Percentiles rank a stretch among this genome's conserved stretches.
These are phyloP conservation scores for Mechanitis mazaeus DNA, from an alignment of 2,888 invertebrate species.

Conservation along the genomic window DNA sequence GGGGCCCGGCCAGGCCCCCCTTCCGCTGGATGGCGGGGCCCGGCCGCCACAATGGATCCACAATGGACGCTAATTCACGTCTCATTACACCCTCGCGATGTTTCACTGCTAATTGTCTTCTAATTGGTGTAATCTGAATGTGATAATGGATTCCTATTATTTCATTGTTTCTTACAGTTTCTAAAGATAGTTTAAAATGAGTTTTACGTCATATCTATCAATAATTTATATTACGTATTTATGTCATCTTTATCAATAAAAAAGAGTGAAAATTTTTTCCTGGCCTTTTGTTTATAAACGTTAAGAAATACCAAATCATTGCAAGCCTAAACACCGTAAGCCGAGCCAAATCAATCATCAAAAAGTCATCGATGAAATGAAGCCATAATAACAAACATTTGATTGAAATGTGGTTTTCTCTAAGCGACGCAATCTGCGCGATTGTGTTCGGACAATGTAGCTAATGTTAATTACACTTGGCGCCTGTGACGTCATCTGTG, in stretches of 20 bases:
- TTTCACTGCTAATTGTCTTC: constrained; percentile 38
- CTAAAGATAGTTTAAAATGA: not conserved
- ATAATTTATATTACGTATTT: too few species aligned
- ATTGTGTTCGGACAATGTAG: constrained; percentile 29
- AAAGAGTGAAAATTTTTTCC: too few species aligned
- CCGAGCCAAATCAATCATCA: too few species aligned
- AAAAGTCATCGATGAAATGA: not conserved
- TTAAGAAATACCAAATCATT: too few species aligned
- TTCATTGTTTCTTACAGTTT: not conserved
- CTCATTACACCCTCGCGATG: constrained; percentile 54
- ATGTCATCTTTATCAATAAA: too few species aligned
- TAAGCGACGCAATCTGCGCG: constrained; percentile 17
- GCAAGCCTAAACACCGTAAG: too few species aligned
- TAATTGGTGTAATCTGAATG: constrained; percentile 10
- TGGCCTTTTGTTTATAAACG: too few species aligned
- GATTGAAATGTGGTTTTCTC: constrained; percentile 1
- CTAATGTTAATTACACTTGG: constrained; percentile 29
- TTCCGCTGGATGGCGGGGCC: too few species aligned
- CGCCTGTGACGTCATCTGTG: constrained; percentile 1
- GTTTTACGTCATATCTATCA: not conserved
- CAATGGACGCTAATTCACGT: constrained; percentile 52
- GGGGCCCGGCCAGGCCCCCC: too few species aligned
- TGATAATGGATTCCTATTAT: constrained; percentile 21
- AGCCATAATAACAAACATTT: constrained; percentile 3
- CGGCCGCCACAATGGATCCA: constrained; percentile 13